These are phyloP conservation scores for Coremacera marginata DNA, from an alignment of 2,888 invertebrate genomes.

Conservation along the genomic window DNA sequence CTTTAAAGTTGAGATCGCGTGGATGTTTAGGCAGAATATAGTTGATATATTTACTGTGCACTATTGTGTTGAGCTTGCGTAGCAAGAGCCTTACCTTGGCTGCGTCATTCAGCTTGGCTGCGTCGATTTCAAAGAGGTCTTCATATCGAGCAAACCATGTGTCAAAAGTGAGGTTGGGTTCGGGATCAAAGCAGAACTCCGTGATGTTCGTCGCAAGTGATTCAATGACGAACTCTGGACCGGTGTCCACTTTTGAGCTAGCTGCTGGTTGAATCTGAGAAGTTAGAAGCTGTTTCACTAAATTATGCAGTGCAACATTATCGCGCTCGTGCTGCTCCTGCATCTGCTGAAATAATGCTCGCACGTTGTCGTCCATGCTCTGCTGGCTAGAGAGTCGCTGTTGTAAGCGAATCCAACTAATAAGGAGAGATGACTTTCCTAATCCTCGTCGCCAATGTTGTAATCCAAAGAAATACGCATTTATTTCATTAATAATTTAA, in stretches of 20 bases:
- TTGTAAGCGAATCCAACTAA: neutral
- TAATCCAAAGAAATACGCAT: too few species aligned
- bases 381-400: neutral
- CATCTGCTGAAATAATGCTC: constrained; percentile 17
- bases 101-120: constrained; percentile 41
- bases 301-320: constrained; percentile 21
- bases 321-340: constrained; percentile 31
- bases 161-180: constrained; percentile 47
- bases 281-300: constrained; percentile 7
- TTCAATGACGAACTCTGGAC: constrained; percentile 39
- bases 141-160: constrained; percentile 43
- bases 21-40: constrained; percentile 46
- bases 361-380: neutral
- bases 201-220: constrained; percentile 42
- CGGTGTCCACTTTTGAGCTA: neutral
- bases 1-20: constrained; percentile 34
- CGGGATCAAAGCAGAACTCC: constrained; percentile 41
- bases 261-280: neutral
- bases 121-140: constrained; percentile 44
- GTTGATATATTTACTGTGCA: constrained; percentile 42
- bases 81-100: constrained; percentile 45
- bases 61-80: constrained; percentile 41
- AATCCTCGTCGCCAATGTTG: constrained; percentile 34
- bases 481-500: too few species aligned
- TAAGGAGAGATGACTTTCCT: neutral